Percentiles rank a stretch among this genome's conserved stretches.
These are phyloP conservation scores for Neotoxoptera formosana DNA, from an alignment of 1,140 invertebrate species.

Conservation along the genomic window DNA sequence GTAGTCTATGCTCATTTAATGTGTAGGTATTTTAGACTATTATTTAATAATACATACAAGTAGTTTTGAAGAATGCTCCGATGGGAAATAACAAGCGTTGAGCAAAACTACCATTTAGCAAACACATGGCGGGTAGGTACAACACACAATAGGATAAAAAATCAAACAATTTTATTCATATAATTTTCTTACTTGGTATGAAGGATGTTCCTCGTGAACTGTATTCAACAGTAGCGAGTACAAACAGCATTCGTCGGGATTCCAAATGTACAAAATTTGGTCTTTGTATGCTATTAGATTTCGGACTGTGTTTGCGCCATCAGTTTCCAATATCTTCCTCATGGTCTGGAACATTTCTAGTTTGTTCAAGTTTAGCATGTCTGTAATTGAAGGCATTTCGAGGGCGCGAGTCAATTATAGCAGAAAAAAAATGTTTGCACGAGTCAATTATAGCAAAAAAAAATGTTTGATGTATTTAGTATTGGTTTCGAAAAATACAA, in stretches of 20 bases:
- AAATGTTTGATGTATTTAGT: background rate
- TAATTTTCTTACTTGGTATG: constrained; percentile 16
- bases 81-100: background rate
- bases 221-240: constrained; percentile 30
- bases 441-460: background rate
- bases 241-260: constrained; percentile 48
- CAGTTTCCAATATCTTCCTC: constrained; percentile 14
- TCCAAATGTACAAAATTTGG: constrained; percentile 46
- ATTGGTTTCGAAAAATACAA: background rate
- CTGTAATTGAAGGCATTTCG: constrained; percentile 37
- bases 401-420: background rate
- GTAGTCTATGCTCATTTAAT: background rate
- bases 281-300: constrained; percentile 49
- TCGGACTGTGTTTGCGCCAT: background rate
- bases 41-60: too few species aligned
- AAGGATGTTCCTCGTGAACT: background rate
- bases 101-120: background rate
- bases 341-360: constrained; percentile 25
- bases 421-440: background rate
- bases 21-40: background rate
- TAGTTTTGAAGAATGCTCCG: background rate
- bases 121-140: background rate
- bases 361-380: constrained; percentile 45
- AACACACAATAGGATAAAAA: background rate
- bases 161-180: background rate